A percentile compares a stretch with the other conserved stretches of the same genome.
Evolutionary conservation across 2,888 invertebrate genomes (phyloP).

Genomic region (Esperia sulphurella): DNA sequence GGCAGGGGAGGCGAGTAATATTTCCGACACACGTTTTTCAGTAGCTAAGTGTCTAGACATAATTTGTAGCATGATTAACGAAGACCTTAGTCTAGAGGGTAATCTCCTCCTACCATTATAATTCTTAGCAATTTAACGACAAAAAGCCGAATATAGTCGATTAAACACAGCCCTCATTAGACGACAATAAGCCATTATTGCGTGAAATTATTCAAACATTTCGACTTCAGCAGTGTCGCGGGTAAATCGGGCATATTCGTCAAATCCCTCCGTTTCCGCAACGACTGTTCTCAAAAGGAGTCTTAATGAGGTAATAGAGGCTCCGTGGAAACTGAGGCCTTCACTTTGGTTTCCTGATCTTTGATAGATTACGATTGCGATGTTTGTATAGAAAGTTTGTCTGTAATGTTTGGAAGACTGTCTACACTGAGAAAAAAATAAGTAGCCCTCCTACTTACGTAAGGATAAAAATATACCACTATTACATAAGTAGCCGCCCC

Average conservation of each 20-base stretch:
- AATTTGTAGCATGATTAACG: no score
- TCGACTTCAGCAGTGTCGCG: conserved; percentile 11
- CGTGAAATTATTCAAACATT: conserved; percentile 21
- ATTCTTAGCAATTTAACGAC: conserved; percentile 5
- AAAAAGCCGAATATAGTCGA: conserved; percentile 16
- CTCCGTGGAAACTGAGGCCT: conserved; percentile 7
- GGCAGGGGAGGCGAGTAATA: no score
- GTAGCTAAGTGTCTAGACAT: no score
- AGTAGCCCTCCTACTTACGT: no score
- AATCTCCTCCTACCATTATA: no score
- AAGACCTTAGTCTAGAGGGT: no score
- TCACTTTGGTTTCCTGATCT: neutral
- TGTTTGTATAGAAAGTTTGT: neutral
- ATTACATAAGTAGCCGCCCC: no score
- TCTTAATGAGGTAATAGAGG: conserved; percentile 23
- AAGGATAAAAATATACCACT: no score
- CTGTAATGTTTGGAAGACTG: no score
- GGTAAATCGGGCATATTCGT: conserved; percentile 25
- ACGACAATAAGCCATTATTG: conserved; percentile 18
- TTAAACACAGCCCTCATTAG: conserved; percentile 17
- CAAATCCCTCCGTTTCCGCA: conserved; percentile 26
- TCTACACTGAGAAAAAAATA: no score
- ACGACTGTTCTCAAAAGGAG: conserved; percentile 22
- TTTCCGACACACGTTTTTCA: no score
- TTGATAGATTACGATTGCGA: neutral